Evolutionary conservation across 2,888 invertebrate genomes (phyloP).

Genomic region (Apoderus coryli): DNA sequence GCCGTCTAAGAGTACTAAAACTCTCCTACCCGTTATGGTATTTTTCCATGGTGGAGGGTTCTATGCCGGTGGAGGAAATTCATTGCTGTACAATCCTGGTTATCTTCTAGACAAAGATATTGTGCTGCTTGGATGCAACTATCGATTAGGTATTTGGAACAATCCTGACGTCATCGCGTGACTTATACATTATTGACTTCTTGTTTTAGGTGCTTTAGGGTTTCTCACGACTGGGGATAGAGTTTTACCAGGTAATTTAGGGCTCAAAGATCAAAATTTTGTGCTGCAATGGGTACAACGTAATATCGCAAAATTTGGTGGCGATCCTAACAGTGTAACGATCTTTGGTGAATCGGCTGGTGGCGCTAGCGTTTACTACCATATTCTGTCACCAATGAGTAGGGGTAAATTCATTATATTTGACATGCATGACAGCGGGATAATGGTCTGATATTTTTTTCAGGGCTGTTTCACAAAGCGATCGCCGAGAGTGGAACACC

Average conservation of each 20-base stretch:
- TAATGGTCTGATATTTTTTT: too few relatives aligned
- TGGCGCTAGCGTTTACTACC: constrained; percentile 31
- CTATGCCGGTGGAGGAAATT: constrained; percentile 55
- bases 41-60: constrained; percentile 64
- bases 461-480: constrained; percentile 54
- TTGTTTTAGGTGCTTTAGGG: constrained; percentile 30
- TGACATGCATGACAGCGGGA: too few relatives aligned
- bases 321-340: constrained; percentile 29
- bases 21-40: constrained; percentile 51
- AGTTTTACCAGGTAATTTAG: constrained; percentile 31
- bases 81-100: constrained; percentile 54
- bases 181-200: too few relatives aligned
- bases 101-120: constrained; percentile 54
- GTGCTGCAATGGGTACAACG: constrained; percentile 30
- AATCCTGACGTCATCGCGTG: too few relatives aligned
- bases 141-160: constrained; percentile 46
- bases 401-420: constrained; percentile 24
- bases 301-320: constrained; percentile 31
- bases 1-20: too few relatives aligned
- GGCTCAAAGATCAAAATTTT: constrained; percentile 31
- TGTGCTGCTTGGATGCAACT: constrained; percentile 53
- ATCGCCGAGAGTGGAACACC: constrained; percentile 66
- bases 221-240: constrained; percentile 30
- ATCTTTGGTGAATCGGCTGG: constrained; percentile 34
- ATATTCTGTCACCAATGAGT: constrained; percentile 31